Conservation (phyloP, 2,888 invertebrate species). For the Mythimna impura region DNA sequence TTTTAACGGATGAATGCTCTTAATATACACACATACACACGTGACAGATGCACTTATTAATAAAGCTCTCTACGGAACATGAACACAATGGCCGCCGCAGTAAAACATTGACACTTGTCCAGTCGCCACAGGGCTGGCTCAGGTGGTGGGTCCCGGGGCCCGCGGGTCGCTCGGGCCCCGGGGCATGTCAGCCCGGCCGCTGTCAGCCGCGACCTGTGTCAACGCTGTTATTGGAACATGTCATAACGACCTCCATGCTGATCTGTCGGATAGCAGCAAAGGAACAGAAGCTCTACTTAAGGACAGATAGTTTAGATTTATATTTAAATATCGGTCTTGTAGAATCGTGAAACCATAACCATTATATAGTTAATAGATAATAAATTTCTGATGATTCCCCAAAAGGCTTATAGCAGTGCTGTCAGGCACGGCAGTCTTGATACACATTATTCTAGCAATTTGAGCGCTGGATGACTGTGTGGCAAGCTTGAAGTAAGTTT, state of each 20-base stretch:
- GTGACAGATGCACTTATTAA: not conserved
- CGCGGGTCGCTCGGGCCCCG: not conserved
- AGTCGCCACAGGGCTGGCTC: not conserved
- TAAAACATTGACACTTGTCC: not conserved
- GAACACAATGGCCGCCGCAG: not conserved
- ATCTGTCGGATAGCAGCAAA: not conserved
- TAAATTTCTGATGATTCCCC: no score
- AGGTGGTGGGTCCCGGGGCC: slow-evolving; percentile 16
- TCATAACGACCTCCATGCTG: slow-evolving; percentile 32
- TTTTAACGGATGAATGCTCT: no score
- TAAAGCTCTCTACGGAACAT: not conserved
- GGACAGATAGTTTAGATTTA: not conserved
- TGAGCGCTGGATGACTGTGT: no score
- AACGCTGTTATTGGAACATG: slow-evolving; percentile 50
- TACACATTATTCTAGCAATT: no score
- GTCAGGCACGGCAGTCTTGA: no score
- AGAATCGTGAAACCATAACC: no score
- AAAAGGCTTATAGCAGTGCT: no score
- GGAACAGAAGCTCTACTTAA: slow-evolving; percentile 22
- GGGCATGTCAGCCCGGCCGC: slow-evolving; percentile 19
- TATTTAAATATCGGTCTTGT: not conserved
- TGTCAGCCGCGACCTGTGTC: slow-evolving; percentile 48
- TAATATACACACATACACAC: no score
- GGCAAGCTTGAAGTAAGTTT: no score
- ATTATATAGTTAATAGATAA: no score